phyloP scores from a whole-genome alignment of 1,140 invertebrate species.

The Ceratoteleas bidentatus region DNA sequence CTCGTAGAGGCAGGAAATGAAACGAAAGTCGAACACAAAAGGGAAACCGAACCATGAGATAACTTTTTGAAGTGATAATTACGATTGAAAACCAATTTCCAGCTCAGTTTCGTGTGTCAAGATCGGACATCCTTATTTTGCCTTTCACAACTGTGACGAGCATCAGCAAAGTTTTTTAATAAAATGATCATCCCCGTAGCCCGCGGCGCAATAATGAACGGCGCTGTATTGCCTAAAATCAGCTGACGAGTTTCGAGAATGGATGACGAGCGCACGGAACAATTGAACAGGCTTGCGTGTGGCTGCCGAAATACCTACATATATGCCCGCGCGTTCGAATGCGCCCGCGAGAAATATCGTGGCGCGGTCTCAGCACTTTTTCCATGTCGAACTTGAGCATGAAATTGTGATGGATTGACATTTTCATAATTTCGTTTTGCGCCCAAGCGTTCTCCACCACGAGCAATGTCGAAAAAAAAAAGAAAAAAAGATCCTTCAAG shows the following conservation, averaged over 20 bases:
- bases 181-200: constrained; percentile 50
- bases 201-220: constrained; percentile 44
- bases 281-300: constrained; percentile 70
- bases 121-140: constrained; percentile 53
- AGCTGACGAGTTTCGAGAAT: constrained; percentile 66
- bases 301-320: constrained; percentile 16
- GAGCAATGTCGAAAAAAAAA: constrained; percentile 12
- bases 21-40: background rate
- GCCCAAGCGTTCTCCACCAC: background rate
- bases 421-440: constrained; percentile 39
- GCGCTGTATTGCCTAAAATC: constrained; percentile 68
- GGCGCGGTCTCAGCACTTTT: constrained; percentile 39
- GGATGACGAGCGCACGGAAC: constrained; percentile 67
- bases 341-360: constrained; percentile 20
- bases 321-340: constrained; percentile 12
- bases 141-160: constrained; percentile 37
- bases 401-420: constrained; percentile 47
- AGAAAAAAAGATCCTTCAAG: background rate
- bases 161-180: constrained; percentile 65
- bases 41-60: background rate
- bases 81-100: constrained; percentile 26
- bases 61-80: constrained; percentile 26
- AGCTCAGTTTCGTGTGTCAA: constrained; percentile 32
- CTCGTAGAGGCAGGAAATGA: too few species aligned
- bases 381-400: constrained; percentile 24